These are phyloP conservation scores for Misgurnus anguillicaudatus DNA, from an alignment of 2,113 vertebrate species.

Conservation along the genomic window DNA sequence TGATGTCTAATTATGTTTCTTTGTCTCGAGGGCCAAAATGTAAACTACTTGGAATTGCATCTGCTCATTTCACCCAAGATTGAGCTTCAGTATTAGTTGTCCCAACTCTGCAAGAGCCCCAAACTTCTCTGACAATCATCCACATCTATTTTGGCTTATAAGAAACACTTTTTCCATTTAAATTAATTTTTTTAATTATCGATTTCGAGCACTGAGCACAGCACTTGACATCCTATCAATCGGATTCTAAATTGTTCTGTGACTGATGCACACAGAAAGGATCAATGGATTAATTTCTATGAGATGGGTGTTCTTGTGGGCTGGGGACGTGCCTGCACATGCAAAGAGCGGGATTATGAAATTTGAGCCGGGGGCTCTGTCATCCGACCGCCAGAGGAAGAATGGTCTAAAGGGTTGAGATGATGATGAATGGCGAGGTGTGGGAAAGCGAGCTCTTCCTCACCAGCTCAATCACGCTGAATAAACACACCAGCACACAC, in stretches of 20 bases:
- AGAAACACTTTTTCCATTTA: neutral
- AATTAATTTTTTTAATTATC: conserved; percentile 62
- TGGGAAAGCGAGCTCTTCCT: conserved; percentile 60
- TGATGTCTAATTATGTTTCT: neutral
- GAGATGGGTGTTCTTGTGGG: conserved; percentile 71
- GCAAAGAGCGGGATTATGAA: conserved; percentile 79
- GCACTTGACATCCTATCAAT: conserved; percentile 81
- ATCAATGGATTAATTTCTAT: conserved; percentile 89
- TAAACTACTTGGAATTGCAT: neutral
- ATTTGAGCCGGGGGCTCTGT: conserved; percentile 69
- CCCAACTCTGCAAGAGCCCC: neutral
- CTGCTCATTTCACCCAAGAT: neutral
- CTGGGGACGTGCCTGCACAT: conserved; percentile 81
- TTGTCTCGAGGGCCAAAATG: neutral
- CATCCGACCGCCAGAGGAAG: conserved; percentile 59
- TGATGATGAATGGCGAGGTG: conserved; percentile 71
- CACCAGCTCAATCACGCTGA: conserved; percentile 68
- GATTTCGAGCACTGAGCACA: conserved; percentile 67
- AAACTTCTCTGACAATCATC: conserved; percentile 5
- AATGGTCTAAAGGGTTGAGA: conserved; percentile 61
- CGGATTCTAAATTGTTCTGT: conserved; percentile 79
- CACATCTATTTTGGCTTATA: neutral
- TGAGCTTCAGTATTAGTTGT: neutral
- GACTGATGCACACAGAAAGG: conserved; percentile 76
- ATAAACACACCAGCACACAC: conserved; percentile 63